Percentiles rank a stretch among this genome's conserved stretches.
These are phyloP conservation scores for Sebastolobus alascanus DNA, from an alignment of 2,797 vertebrate genomes.

Conservation along the genomic window DNA sequence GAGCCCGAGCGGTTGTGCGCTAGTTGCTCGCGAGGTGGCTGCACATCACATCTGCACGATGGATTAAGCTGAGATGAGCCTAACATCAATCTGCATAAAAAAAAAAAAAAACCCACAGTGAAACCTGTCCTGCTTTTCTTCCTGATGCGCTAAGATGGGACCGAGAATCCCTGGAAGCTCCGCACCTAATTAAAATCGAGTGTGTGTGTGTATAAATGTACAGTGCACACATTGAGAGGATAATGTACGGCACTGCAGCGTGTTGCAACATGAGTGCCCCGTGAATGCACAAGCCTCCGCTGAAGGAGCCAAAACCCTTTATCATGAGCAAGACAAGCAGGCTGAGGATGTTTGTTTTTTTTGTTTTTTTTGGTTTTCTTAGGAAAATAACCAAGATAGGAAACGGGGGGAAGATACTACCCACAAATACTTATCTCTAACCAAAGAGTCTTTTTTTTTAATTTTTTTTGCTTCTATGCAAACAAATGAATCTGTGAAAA, in stretches of 20 bases:
- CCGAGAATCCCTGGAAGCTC: conserved; percentile 50
- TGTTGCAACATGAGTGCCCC: conserved; percentile 44
- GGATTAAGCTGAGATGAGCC: conserved; percentile 66
- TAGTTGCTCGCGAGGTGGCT: conserved; percentile 48
- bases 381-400: conserved; percentile 20
- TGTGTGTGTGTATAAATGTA: conserved; percentile 39
- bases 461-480: conserved; percentile 39
- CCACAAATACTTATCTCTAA: conserved; percentile 36
- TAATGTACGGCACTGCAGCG: conserved; percentile 34
- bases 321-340: conserved; percentile 37
- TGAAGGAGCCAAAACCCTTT: conserved; percentile 48
- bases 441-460: conserved; percentile 32
- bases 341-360: background rate
- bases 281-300: conserved; percentile 46
- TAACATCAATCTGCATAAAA: conserved; percentile 67
- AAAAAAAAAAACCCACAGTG: conserved; percentile 3
- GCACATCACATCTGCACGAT: conserved; percentile 56
- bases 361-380: conserved; percentile 13
- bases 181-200: conserved; percentile 61
- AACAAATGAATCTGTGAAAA: conserved; percentile 81
- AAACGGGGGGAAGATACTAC: conserved; percentile 27
- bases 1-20: conserved; percentile 32
- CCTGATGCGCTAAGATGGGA: conserved; percentile 33
- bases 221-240: conserved; percentile 35
- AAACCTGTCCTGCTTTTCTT: conserved; percentile 53